Evolutionary conservation across 2,113 vertebrate species (phyloP), one percentile per base, ranked within the genome.

Genomic region (Oreocharis arfaki): DNA sequence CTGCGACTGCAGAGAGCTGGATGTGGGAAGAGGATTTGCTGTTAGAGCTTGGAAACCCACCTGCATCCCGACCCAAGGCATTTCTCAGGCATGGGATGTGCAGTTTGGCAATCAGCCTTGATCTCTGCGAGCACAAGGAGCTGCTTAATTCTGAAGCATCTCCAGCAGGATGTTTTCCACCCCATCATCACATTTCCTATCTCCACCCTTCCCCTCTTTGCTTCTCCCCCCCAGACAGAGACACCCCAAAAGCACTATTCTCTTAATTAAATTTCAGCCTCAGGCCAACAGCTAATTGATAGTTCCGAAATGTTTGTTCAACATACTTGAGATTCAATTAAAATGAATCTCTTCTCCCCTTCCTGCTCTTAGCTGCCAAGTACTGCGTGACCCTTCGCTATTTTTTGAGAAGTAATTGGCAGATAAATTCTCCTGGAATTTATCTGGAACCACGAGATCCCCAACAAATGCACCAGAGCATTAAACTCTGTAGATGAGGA

Each of bases 331-430:
- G 33, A 82, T 92, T 75, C 39, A 94, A 63, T 89, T 89, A 84
- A 92, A 92, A n/a, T 39, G 49, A 10, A 13, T 77, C 63, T 92
- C 22, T 55, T 63, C 52, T 84, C 33, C 44, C 30, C 16, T n/a
- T 75, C 59, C 84, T 95, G 68, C 53, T 75, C 53, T 84, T 82
- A 78, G 61, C 75, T 94, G 75, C 50, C 67, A 67, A 78, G 50
- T 10, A n/a, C 76, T 82, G 67, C 11, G 1, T 57, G 78, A 95
- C 63, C 57, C 50, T 84, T 46, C 7, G 30, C 55, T 93, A 63
- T 63, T 91, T 95, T 49, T 59, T 50, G 42, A 77, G 84, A 89
- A 88, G 42, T 77, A 94, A 88, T 77, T 95, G 87, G 71, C 82
- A 91, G 93, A 85, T 88, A 67, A 85, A 95, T 88, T 68, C 65